Evolutionary conservation across 2,113 vertebrate species (phyloP), one percentile per base, ranked within the genome.

Genomic region (Sapajus apella): DNA sequence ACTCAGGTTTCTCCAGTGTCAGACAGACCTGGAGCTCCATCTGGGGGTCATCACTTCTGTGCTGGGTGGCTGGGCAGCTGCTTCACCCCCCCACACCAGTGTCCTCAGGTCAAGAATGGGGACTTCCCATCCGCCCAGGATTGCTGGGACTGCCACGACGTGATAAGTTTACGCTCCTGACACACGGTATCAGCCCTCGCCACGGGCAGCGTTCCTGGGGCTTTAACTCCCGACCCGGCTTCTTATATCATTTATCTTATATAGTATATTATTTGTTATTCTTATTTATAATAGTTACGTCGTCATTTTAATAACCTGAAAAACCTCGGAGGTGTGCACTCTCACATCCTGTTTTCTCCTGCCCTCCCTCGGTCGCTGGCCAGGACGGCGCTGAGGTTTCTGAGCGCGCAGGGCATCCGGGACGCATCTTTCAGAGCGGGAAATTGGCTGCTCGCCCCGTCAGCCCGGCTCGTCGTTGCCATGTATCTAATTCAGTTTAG

Each of bases 401-500:
- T 3, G 1, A 18, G 32, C 5, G 45, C 27, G n/a, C 20, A n/a
- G 81, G 43, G 35, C 7, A 30, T 21, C 80, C 32, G 1, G 2
- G 1, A 0, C 9, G 52, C 18, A 14, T 9, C 96, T n/a, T 68
- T 93, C 83, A 0, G 75, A 70, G 76, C 91, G 0, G 0, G 58
- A 27, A 77, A 66, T 10, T 5, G 73, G 92, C 95, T 96, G 17
- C 56, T 52, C 21, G 68, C 23, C 9, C 72, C 2, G 9, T 16
- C 89, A 75, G 55, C 0, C 1, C 3, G 13, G 43, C 10, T 88
- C 27, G 2, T 37, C 40, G 86, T 27, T 50, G 87, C 76, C 75
- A 1, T 12, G 85, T 27, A 2, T 32, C 91, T 98, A 89, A 98
- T 96, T 96, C 91, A 8, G 95, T 92, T 87, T 84, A 81, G 98